phyloP scores from a whole-genome alignment of 2,888 invertebrate genomes.

The Yponomeuta cagnagella region DNA sequence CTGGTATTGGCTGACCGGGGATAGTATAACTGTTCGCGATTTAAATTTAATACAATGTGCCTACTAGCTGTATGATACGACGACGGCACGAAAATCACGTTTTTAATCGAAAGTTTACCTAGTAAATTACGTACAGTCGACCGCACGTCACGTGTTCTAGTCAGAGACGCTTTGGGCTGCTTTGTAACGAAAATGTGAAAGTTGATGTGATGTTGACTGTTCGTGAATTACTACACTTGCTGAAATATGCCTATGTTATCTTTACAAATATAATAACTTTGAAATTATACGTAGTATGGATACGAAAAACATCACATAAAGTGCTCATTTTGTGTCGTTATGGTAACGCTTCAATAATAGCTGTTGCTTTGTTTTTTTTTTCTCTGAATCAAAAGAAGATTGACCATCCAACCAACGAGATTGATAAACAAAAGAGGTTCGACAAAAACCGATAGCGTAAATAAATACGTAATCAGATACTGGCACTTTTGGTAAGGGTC shows the following conservation, averaged over 20 bases:
- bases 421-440: neutral
- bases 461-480: neutral
- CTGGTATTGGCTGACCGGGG: slow-evolving; percentile 2
- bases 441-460: neutral
- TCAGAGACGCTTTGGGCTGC: too few species aligned
- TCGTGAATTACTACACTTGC: neutral
- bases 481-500: neutral
- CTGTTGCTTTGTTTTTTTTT: too few species aligned
- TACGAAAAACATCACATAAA: too few species aligned
- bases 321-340: too few species aligned
- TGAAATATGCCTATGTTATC: too few species aligned
- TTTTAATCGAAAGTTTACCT: neutral
- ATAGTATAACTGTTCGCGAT: neutral
- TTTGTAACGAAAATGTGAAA: neutral
- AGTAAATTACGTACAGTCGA: neutral
- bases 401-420: neutral
- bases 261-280: too few species aligned
- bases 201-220: neutral
- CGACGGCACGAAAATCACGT: neutral
- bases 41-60: neutral
- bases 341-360: too few species aligned
- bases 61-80: neutral
- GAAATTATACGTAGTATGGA: too few species aligned
- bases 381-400: too few species aligned
- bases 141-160: neutral